phyloP scores from a whole-genome alignment of 2,888 invertebrate species.

The Agrochola circellaris region DNA sequence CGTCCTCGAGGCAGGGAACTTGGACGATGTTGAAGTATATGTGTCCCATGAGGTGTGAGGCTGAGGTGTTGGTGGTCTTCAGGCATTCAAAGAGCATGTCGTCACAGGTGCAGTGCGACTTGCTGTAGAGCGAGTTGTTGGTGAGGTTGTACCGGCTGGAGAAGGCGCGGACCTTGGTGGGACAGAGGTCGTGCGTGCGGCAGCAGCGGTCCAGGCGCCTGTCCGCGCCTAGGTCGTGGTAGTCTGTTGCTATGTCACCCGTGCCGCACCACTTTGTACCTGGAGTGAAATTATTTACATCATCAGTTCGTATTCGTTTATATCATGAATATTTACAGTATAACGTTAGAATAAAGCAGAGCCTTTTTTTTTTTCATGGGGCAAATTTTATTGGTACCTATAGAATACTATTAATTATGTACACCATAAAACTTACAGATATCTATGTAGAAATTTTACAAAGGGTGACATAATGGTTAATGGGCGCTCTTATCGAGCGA shows the following conservation, averaged over 20 bases:
- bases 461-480: background rate
- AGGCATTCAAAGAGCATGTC: slow-evolving; percentile 95
- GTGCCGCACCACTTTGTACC: slow-evolving; percentile 98
- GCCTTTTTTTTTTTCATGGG: background rate
- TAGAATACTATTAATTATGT: background rate
- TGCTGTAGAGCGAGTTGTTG: slow-evolving; percentile 96
- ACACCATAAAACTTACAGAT: background rate
- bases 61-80: slow-evolving; percentile 93
- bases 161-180: slow-evolving; percentile 94
- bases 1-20: slow-evolving; percentile 93
- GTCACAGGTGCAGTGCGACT: slow-evolving; percentile 97
- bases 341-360: background rate
- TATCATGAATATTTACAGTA: background rate
- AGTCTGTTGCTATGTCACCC: slow-evolving; percentile 96
- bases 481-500: background rate
- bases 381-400: background rate
- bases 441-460: background rate
- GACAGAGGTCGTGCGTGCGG: slow-evolving; percentile 97
- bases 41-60: slow-evolving; percentile 94
- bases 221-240: slow-evolving; percentile 95
- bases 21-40: slow-evolving; percentile 96
- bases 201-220: slow-evolving; percentile 95
- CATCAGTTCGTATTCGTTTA: background rate
- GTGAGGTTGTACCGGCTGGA: slow-evolving; percentile 94
- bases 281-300: slow-evolving; percentile 75